Percentiles rank a stretch among this genome's conserved stretches.
Evolutionary conservation across 2,888 invertebrate genomes (phyloP).

Genomic region (Acanthosepion pharaonis): DNA sequence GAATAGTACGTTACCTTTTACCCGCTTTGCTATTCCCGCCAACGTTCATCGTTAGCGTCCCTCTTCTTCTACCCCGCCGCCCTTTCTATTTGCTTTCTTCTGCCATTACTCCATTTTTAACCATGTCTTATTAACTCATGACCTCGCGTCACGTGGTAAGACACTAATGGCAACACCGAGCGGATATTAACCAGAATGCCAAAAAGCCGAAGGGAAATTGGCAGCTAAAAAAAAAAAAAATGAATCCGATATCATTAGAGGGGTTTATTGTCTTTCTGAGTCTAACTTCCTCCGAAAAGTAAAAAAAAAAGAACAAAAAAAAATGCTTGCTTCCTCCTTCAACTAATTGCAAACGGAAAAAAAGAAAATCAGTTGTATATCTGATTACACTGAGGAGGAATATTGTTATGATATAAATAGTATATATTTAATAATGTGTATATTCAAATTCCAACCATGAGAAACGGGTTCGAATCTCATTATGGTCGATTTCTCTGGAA

Average conservation of each 20-base stretch:
- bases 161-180: neutral
- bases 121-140: neutral
- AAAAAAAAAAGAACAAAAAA: neutral
- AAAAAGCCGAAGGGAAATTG: constrained; percentile 20
- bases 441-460: too few relatives aligned
- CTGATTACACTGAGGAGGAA: neutral
- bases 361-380: neutral
- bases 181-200: neutral
- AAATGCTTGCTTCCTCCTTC: neutral
- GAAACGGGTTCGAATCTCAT: too few relatives aligned
- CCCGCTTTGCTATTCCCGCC: too few relatives aligned
- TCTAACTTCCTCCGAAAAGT: too few relatives aligned
- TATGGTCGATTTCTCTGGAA: too few relatives aligned
- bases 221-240: neutral
- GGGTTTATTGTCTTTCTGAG: neutral
- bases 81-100: neutral
- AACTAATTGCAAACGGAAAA: neutral
- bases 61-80: too few relatives aligned
- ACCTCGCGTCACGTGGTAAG: neutral
- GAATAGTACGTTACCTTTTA: too few relatives aligned
- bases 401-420: neutral
- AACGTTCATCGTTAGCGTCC: too few relatives aligned
- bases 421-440: too few relatives aligned
- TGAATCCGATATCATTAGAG: neutral
- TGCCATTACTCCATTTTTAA: neutral